A percentile compares a stretch with the other conserved stretches of the same genome.
phyloP scores from a whole-genome alignment of 2,797 vertebrate species.

The Heterohyrax brucei region DNA sequence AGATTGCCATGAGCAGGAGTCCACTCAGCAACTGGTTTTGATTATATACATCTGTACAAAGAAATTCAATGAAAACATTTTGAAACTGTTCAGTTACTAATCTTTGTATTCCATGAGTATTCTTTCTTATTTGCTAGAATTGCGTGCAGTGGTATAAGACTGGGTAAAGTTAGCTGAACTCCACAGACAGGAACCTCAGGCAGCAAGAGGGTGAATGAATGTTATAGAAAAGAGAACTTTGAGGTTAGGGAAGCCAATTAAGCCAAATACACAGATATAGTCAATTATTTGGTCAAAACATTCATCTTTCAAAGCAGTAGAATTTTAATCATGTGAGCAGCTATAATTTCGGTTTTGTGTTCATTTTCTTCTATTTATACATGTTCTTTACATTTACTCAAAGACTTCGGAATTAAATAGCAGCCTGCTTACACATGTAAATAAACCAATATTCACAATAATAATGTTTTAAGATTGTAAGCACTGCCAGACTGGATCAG shows the following conservation, averaged over 20 bases:
- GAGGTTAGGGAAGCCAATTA: neutral
- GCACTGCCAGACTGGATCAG: neutral
- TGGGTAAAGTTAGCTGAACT: neutral
- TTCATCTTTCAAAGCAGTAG: neutral
- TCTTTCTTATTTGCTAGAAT: constrained; percentile 37
- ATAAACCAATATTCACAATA: neutral
- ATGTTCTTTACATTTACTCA: constrained; percentile 1
- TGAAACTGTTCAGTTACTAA: neutral
- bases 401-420: neutral
- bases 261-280: neutral
- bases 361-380: constrained; percentile 14
- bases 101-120: neutral
- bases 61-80: constrained; percentile 3
- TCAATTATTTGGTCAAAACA: neutral
- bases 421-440: neutral
- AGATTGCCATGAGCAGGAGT: neutral
- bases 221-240: constrained; percentile 3
- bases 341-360: neutral
- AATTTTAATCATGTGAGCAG: constrained; percentile 40
- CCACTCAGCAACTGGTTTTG: neutral
- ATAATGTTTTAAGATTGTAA: constrained; percentile 1
- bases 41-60: neutral
- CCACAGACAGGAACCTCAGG: neutral
- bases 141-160: neutral
- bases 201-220: neutral